Base-by-base conservation (phyloP, 2,888 invertebrate genomes). In the Bellardia pandia region DNA sequence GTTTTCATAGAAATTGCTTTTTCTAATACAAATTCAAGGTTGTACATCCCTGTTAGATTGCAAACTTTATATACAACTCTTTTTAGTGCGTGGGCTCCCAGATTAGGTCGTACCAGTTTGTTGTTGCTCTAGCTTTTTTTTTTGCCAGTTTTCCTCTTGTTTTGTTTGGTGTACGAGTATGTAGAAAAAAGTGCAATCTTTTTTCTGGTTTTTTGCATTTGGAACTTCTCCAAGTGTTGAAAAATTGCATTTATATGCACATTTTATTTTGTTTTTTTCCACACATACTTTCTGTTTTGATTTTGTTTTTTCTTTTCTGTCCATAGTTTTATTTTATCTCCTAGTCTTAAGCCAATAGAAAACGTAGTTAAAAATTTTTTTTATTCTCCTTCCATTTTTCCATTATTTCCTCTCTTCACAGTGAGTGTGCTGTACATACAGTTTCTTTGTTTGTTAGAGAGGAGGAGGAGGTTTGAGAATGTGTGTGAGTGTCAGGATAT, bases 221-320 rank as follows among this genome's bases (percentile, higher is more conserved):
- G 82, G 53, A 74, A 62, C 45, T 81, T 88, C 86, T 76, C 72
- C 79, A 85, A 85, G 85, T 85, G 76, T 72, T 87, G 88, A 86
- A 91, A 90, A 92, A 92, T 90, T 92, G 92, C 92, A 92, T 91
- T 92, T 91, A 91, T 91, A 90, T 92, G 92, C 92, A 92, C 90
- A 91, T 91, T 90, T 91, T 89, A 89, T 90, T 90, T 91, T 90
- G 11, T 90, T 90, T 90, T 45, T 58, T 9, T 80, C 58, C 53
- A 40, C 13, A 45, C 6, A 13, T 9, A 30, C 9, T 30, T 37
- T 62, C 37, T 33, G 30, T n/a, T 58, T 58, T 58, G 13, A 48
- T 58, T 53, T 14, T 23, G 4, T 72, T 72, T 48, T 51, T 23
- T 33, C n/a, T n/a, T 37, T 58, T 48, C 42, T 81, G 37, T 3